phyloP scores from a whole-genome alignment of 2,113 vertebrate genomes.

The Felis chaus region DNA sequence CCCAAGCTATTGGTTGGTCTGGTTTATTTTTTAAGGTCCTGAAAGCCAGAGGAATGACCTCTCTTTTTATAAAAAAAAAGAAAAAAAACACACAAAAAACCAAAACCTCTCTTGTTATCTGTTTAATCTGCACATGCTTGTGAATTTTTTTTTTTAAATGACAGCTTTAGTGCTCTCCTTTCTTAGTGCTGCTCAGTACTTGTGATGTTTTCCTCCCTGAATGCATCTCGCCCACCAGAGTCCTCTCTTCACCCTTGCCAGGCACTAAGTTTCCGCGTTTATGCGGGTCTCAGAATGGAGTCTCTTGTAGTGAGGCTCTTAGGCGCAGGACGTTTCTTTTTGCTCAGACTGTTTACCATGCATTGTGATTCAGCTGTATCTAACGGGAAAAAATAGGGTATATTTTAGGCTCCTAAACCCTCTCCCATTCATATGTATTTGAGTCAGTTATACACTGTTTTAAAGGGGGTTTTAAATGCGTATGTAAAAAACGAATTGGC shows the following conservation, averaged over 20 bases:
- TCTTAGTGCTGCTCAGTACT: slow-evolving; percentile 58
- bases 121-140: slow-evolving; percentile 43
- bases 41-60: slow-evolving; percentile 18
- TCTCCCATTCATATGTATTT: slow-evolving; percentile 6
- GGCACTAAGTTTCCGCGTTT: slow-evolving; percentile 48
- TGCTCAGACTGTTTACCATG: slow-evolving; percentile 47
- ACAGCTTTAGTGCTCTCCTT: slow-evolving; percentile 58
- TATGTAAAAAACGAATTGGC: slow-evolving; percentile 23
- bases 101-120: not conserved
- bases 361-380: slow-evolving; percentile 35
- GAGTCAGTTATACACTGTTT: not conserved
- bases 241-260: slow-evolving; percentile 17
- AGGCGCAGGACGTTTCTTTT: not conserved
- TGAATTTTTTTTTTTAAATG: not conserved
- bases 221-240: not conserved
- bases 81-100: not conserved
- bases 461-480: slow-evolving; percentile 36
- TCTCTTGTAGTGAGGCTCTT: not conserved
- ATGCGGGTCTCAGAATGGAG: slow-evolving; percentile 60
- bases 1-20: not conserved
- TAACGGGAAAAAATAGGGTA: not conserved
- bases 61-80: not conserved
- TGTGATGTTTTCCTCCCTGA: slow-evolving; percentile 29
- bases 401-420: not conserved
- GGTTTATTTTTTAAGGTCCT: slow-evolving; percentile 40